Base-by-base conservation (phyloP, 2,888 invertebrate species). In the Scrobipalpa costella region DNA sequence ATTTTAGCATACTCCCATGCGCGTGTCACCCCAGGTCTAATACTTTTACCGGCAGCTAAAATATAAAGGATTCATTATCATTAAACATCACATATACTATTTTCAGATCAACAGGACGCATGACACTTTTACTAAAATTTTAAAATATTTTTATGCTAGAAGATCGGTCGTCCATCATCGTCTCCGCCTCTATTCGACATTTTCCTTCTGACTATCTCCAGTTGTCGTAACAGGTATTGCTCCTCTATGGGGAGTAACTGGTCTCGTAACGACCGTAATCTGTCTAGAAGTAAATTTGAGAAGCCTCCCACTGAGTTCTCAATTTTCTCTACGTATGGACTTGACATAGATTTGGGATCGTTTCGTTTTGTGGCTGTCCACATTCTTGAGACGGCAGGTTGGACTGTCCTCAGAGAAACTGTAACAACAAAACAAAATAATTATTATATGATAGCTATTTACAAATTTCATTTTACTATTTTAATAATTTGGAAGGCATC, bases 1-100 rank as follows among this genome's bases (percentile, higher is more conserved):
- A 79, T 73, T 77, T 89, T 91, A 36, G 82, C 75, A 69, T 90
- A 91, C 59, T 77, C 73, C 90, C 90, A 91, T 38, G 80, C 73
- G 44, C 65, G 72, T 61, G 70, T 73, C 66, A 80, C 65, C 21
- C 65, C 67, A 15, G 80, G 75, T 62, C 68, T 80, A 17, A 82
- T 7, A 9, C 69, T 65, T 70, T 81, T 79, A 63, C 80, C 71
- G 38, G 75, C 64, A 65, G 71, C 90, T 90, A 79, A 69, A 84
- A 84, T 69, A 38, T 57, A 69, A 69, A 15, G 15, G 5, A 40
- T 44, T 44, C 44, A 15, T n/a, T n/a, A 15, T 11, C 1, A 40
- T 15, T 44, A 15, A 44, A 44, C 6, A 15, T 44, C 44, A 44
- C 44, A 15, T n/a, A 44, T 44, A 3, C 27, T 5, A 27, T 27